These are phyloP conservation scores for Herpetotheres cachinnans DNA, from an alignment of 2,113 vertebrate species.

Conservation along the genomic window DNA sequence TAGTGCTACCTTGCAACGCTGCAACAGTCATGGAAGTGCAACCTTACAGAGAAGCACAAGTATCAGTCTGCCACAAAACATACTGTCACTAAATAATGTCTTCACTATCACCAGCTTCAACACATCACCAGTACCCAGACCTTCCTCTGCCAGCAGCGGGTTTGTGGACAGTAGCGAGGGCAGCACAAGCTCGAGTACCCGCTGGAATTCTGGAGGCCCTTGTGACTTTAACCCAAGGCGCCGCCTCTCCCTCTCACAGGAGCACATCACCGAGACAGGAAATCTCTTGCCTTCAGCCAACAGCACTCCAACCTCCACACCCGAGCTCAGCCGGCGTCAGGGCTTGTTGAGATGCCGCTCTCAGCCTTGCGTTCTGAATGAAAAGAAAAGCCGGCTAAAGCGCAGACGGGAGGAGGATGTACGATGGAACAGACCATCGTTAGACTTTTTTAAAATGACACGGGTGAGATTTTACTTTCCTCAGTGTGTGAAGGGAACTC, in stretches of 20 bases:
- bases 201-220: conserved; percentile 59
- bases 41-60: conserved; percentile 69
- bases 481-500: not conserved
- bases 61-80: conserved; percentile 62
- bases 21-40: conserved; percentile 66
- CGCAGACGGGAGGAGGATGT: conserved; percentile 75
- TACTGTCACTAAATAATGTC: conserved; percentile 28
- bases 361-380: conserved; percentile 77
- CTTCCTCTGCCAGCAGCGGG: conserved; percentile 74
- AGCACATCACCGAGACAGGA: conserved; percentile 66
- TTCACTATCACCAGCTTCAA: conserved; percentile 57
- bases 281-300: conserved; percentile 69
- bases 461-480: conserved; percentile 70
- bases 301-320: conserved; percentile 76
- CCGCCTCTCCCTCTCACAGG: conserved; percentile 79
- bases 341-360: conserved; percentile 76
- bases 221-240: conserved; percentile 67
- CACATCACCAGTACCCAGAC: conserved; percentile 65
- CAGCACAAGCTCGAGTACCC: conserved; percentile 46
- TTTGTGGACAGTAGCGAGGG: conserved; percentile 72
- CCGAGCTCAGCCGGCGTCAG: conserved; percentile 69
- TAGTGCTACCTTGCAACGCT: conserved; percentile 70
- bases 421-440: conserved; percentile 76
- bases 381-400: conserved; percentile 74
- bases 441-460: conserved; percentile 84